Base-by-base conservation (phyloP, 2,888 invertebrate genomes). In the Petrolisthes manimaculis region DNA sequence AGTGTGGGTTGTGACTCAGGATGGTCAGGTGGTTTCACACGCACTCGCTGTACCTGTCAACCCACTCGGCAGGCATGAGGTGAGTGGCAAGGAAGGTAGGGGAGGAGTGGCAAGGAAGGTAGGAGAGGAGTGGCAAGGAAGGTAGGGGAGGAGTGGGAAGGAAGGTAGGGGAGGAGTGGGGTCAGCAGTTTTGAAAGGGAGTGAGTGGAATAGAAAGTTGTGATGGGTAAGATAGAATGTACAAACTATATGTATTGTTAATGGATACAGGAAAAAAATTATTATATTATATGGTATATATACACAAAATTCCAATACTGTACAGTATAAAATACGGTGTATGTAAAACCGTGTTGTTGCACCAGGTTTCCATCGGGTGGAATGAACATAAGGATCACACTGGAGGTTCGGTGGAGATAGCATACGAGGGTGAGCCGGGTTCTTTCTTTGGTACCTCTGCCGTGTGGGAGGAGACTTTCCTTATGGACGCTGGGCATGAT, bases 321-420 rank as follows among this genome's bases (percentile, higher is more conserved):
- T 67, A 67, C 1, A 67, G 67, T 67, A 0, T 3, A 71, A 0
- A 6, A 21, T 4, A n/a, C n/a, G n/a, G n/a, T n/a, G n/a, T n/a
- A 1, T 9, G 6, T 71, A 71, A 21, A 71, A 37, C 0, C 0
- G 37, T 2, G 37, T 37, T 53, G 5, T 53, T 61, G 5, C 1
- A n/a, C 71, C 91, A 94, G 93, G 93, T 94, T 71, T 92, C 92
- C 82, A 92, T 94, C 75, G 92, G 92, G 61, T 92, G 95, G 54
- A 94, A 94, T 92, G 93, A 93, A 82, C 94, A 94, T 14, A 95
- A 95, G 92, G 95, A 95, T 91, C 93, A 94, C 91, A 93, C 93
- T 9, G 93, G 94, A 51, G 93, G 94, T 91, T 93, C 93, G 3
- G 93, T 94, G 14, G 94, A 95, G 92, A 92, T 94, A 14, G 93